phyloP scores from a whole-genome alignment of 2,113 vertebrate genomes.

The Hippocampus barbouri region DNA sequence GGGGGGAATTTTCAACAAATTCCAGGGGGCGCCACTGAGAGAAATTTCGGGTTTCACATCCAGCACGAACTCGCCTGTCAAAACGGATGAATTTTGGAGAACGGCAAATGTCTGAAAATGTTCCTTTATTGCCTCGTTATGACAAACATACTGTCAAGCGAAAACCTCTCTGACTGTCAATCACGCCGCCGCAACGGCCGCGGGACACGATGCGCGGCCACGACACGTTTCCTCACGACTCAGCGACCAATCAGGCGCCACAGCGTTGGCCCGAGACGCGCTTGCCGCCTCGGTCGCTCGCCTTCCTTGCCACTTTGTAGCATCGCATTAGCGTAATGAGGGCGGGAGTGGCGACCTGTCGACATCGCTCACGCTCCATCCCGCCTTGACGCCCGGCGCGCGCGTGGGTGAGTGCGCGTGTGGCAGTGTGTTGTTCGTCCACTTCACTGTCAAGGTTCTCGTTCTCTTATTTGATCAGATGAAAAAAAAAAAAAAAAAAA shows the following conservation, averaged over 20 bases:
- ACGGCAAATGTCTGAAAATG: too few species aligned
- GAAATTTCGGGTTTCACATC: too few species aligned
- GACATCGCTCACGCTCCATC: conserved; percentile 76
- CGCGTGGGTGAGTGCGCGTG: background rate
- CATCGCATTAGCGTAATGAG: conserved; percentile 85
- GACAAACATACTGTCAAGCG: background rate
- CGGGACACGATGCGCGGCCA: conserved; percentile 61
- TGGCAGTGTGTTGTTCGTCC: background rate
- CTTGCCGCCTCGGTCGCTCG: conserved; percentile 62
- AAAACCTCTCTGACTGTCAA: background rate
- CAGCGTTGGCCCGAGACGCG: conserved; percentile 60
- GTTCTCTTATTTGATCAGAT: conserved; percentile 17
- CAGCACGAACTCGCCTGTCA: too few species aligned
- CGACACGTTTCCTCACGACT: conserved; percentile 61
- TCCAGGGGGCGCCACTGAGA: too few species aligned
- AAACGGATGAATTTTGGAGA: too few species aligned
- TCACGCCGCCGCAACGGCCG: conserved; percentile 41
- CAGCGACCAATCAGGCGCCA: conserved; percentile 73
- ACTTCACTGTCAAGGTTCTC: conserved; percentile 13
- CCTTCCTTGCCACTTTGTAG: conserved; percentile 68
- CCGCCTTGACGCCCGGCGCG: background rate
- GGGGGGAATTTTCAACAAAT: background rate
- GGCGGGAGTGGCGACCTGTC: conserved; percentile 84
- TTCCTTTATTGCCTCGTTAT: too few species aligned
- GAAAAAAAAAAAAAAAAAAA: background rate